Percentiles rank a stretch among this genome's conserved stretches.
Evolutionary conservation across 2,113 vertebrate species (phyloP).

Genomic region (Ceyx margarethae): DNA sequence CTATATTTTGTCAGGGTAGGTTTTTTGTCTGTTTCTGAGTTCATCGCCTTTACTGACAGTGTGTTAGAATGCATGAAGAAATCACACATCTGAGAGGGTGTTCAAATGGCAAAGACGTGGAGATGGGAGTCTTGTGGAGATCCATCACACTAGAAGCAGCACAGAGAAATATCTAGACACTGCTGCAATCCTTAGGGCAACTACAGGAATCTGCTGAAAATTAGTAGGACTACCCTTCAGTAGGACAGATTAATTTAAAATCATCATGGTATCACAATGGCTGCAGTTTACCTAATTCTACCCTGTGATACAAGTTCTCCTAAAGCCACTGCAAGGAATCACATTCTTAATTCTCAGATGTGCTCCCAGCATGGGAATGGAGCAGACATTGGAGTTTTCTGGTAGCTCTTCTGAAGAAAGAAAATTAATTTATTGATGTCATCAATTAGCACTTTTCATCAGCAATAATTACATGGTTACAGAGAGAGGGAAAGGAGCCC

Average conservation of each 20-base stretch:
- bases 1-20: neutral
- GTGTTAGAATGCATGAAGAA: neutral
- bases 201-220: neutral
- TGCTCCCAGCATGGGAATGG: neutral
- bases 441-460: neutral
- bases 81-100: neutral
- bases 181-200: neutral
- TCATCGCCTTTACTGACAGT: neutral
- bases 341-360: neutral
- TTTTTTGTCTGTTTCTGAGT: neutral
- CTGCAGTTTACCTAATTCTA: neutral
- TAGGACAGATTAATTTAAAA: neutral
- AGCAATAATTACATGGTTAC: neutral
- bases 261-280: neutral
- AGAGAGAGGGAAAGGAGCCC: neutral
- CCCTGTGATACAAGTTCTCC: neutral
- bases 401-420: conserved; percentile 7
- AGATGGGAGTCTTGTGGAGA: neutral
- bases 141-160: neutral
- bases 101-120: neutral
- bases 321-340: neutral
- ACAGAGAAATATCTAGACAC: neutral
- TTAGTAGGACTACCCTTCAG: neutral
- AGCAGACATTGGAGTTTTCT: neutral
- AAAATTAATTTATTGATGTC: conserved; percentile 35